Evolutionary conservation across 2,888 invertebrate genomes (phyloP).

Genomic region (Syrphus vitripennis): DNA sequence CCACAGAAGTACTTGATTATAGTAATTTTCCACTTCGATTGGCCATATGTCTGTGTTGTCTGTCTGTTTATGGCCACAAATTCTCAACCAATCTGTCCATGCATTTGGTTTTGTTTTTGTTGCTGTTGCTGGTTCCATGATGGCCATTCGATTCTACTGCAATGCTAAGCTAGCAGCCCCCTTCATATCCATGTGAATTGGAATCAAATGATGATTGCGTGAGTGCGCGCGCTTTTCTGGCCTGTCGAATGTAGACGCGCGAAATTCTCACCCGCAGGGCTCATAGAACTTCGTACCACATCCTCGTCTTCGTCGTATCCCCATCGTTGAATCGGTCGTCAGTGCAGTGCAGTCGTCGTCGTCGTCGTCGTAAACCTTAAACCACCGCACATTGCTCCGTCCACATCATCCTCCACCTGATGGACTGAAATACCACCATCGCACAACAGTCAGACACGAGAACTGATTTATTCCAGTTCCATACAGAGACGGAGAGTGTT

Average conservation of each 20-base stretch:
- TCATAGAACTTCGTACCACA: conserved; percentile 52
- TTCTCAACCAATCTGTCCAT: conserved; percentile 65
- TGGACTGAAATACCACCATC: conserved; percentile 69
- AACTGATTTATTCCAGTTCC: conserved; percentile 62
- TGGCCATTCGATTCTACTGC: conserved; percentile 30
- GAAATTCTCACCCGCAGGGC: conserved; percentile 67
- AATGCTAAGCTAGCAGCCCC: not conserved
- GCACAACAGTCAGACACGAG: conserved; percentile 63
- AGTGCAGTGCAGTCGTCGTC: not conserved
- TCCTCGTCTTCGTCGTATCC: not conserved
- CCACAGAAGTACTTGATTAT: conserved; percentile 71
- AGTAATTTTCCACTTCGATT: conserved; percentile 71
- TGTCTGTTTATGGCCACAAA: conserved; percentile 66
- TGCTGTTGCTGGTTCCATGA: conserved; percentile 13
- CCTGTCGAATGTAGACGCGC: conserved; percentile 69
- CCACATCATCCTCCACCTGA: conserved; percentile 39
- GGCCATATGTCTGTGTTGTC: conserved; percentile 67
- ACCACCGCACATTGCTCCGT: not conserved
- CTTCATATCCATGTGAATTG: conserved; percentile 27
- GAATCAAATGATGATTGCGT: conserved; percentile 69
- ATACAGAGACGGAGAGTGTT: conserved; percentile 55
- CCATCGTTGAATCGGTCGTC: too few relatives aligned
- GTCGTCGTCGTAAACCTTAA: conserved; percentile 64
- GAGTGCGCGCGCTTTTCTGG: conserved; percentile 68
- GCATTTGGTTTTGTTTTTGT: not conserved